Base-by-base conservation (phyloP, 1,140 invertebrate species). In the Hypsibius dujardini region DNA sequence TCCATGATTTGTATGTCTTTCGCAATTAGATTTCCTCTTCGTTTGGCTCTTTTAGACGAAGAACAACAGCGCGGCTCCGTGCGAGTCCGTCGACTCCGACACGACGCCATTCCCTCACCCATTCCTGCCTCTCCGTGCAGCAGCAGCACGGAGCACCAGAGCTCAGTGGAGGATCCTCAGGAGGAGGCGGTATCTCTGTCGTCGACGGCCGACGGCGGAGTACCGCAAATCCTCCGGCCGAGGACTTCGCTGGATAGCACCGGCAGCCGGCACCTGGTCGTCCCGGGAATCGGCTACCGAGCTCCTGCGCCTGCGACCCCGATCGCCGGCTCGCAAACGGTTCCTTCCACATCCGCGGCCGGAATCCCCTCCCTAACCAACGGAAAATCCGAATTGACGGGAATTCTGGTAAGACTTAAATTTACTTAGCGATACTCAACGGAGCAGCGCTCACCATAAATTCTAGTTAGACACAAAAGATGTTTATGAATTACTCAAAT, bases 71-170 rank as follows among this genome's bases (percentile, higher is more conserved):
- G 62, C 42, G 62, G 62, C 45, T 67, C 62, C 3, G 62, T 67
- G 45, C 7, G 62, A 7, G 62, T 67, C 7, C 62, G 62, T 42
- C 7, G 42, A 67, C 3, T 67, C 7, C 62, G 62, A 7, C 7
- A 7, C 3, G 62, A 42, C 42, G 62, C 62, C 42, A 67, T 67
- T 42, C 62, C 62, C 45, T 67, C 62, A 42, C 62, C 62, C 62
- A 67, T 67, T 42, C 62, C 62, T 42, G 62, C 62, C 7, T 67
- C 62, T 3, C 62, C 62, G 12, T 67, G 62, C 62, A 67, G 62
- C 42, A 7, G 50, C 42, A 14, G 7, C 42, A 67, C 62, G 7
- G 62, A 67, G 45, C 62, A 67, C 7, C 62, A 67, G 7, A 67
- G 62, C 45, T 67, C 62, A 3, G 42, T 42, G 7, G 62, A 67